Evolutionary conservation across 2,797 vertebrate genomes (phyloP), one percentile per base, ranked within the genome.

Genomic region (Syngnathus rostellatus): DNA sequence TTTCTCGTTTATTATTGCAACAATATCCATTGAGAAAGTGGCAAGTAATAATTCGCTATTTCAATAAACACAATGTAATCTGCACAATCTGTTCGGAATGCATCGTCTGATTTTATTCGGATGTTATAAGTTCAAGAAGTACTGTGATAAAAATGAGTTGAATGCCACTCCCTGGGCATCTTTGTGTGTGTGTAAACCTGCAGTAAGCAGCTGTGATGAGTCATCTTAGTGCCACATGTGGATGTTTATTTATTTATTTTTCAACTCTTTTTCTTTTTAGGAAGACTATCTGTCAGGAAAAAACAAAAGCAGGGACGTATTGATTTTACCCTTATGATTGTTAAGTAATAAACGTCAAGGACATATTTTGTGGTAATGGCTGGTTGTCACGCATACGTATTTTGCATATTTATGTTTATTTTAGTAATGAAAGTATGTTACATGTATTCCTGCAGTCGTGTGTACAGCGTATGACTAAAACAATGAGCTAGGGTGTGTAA

Each of bases 401-500:
- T 31, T 31, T 31, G 7, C 10, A 10, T 17, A 14, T 57, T 54
- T 54, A 7, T 17, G 2, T 23, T 25, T 54, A 23, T 54, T 25
- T 23, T 54, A n/a, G 3, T 25, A 10, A 8, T 21, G 50, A 53
- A 53, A 11, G 3, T 37, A 31, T 31, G 31, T 0, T 31, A 31
- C 21, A 25, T 55, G 25, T 57, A 31, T 57, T 57, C 16, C 54
- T 57, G 25, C 12, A 14, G 8, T 14, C 54, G 54, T 37, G 54
- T 25, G 25, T 57, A 12, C 25, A 37, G 11, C 12, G 39, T 60
- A 76, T 79, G 78, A 79, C 80, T 82, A 70, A 75, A 80, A 81
- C 73, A 86, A 84, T 68, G 71, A 78, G 65, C 76, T 64, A 77
- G 81, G 81, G 83, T 66, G 85, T 85, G 79, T 78, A 78, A 68